Conservation (phyloP, 2,113 vertebrate species). For the Oostethus manadensis region DNA sequence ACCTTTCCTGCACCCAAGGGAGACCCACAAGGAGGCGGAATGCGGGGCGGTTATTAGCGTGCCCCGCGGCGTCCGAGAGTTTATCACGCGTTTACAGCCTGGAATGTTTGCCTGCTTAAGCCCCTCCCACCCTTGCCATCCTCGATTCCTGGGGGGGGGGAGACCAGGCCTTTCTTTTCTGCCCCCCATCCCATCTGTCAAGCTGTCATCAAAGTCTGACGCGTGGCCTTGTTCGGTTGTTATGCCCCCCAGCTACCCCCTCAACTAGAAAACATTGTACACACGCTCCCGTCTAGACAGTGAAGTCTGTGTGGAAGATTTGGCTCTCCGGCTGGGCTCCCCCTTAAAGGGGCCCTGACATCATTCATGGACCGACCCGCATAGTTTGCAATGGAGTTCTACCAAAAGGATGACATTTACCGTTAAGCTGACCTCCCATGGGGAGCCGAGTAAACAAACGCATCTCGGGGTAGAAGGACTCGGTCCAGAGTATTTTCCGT, state of each 20-base stretch:
- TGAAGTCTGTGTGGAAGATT: no score
- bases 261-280: no score
- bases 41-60: conserved; percentile 16
- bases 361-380: background rate
- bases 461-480: no score
- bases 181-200: conserved; percentile 53
- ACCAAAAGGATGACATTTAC: no score
- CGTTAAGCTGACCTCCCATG: no score
- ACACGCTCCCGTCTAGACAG: no score
- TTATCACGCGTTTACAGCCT: conserved; percentile 70
- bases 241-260: conserved; percentile 30
- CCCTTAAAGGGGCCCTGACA: background rate
- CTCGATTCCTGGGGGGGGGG: conserved; percentile 6
- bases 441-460: no score
- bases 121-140: background rate
- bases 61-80: conserved; percentile 27
- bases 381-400: no score
- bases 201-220: conserved; percentile 57
- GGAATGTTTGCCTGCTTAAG: conserved; percentile 35
- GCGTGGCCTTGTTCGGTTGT: conserved; percentile 66
- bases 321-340: conserved; percentile 24
- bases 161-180: conserved; percentile 19
- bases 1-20: conserved; percentile 11
- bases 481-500: no score
- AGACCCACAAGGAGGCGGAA: conserved; percentile 16